Conservation (phyloP, 2,888 invertebrate genomes). For the Eupithecia dodoneata region DNA sequence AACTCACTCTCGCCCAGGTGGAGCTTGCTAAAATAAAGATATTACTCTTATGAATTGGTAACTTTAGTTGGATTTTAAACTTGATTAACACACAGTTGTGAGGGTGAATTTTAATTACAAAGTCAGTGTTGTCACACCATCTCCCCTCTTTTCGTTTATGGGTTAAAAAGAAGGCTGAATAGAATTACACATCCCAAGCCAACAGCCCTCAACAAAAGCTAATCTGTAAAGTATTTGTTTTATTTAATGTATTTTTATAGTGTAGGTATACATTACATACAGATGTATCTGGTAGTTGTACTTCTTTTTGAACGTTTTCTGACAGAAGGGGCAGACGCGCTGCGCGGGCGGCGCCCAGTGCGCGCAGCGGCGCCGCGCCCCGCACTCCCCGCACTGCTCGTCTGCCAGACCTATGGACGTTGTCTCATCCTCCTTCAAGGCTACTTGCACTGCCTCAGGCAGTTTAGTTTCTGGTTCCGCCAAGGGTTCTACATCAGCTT, state of each 20-base stretch:
- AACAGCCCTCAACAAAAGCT: background rate
- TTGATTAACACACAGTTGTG: too few relatives aligned
- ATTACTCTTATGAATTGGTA: background rate
- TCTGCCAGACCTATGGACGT: constrained; percentile 2
- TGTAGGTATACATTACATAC: constrained; percentile 48
- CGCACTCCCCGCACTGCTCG: constrained; percentile 52
- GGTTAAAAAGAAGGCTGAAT: background rate
- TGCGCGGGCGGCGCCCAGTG: constrained; percentile 53
- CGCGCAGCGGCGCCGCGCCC: constrained; percentile 55
- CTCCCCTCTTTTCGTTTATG: background rate
- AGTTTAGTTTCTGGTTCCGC: background rate
- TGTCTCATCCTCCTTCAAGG: background rate
- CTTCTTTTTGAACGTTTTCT: constrained; percentile 62
- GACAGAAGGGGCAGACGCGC: constrained; percentile 58
- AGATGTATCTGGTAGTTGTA: constrained; percentile 63
- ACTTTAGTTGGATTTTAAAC: background rate
- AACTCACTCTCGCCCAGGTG: constrained; percentile 46
- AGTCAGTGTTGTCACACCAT: too few relatives aligned
- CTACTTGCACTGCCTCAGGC: background rate
- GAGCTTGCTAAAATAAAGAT: background rate
- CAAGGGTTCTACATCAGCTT: background rate
- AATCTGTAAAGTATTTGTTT: background rate
- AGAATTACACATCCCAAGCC: background rate
- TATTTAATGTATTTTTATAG: background rate
- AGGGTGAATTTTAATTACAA: too few relatives aligned